A percentile compares a stretch with the other conserved stretches of the same genome.
Conservation (phyloP, 2,888 invertebrate genomes). For the Heliconius ismenius region DNA sequence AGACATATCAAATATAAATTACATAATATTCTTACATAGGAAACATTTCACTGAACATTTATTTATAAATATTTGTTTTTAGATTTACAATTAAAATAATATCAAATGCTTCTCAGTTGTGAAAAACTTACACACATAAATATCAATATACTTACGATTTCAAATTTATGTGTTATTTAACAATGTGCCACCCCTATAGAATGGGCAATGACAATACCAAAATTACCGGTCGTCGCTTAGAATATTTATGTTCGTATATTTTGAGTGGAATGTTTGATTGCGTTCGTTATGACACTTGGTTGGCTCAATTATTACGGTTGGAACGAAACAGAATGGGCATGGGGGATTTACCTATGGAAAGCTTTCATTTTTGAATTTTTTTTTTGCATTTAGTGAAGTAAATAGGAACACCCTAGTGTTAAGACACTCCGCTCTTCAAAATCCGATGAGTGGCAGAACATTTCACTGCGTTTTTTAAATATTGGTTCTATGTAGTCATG, state of each 20-base stretch:
- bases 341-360: slow-evolving; percentile 17
- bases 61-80: too few relatives aligned
- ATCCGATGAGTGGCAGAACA: background rate
- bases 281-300: slow-evolving; percentile 43
- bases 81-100: too few relatives aligned
- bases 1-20: too few relatives aligned
- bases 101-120: too few relatives aligned
- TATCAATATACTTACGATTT: too few relatives aligned
- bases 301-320: slow-evolving; percentile 33
- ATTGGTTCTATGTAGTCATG: too few relatives aligned
- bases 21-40: too few relatives aligned
- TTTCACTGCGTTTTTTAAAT: too few relatives aligned
- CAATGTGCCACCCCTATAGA: slow-evolving; percentile 12
- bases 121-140: too few relatives aligned
- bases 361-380: background rate
- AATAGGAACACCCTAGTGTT: background rate
- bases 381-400: background rate
- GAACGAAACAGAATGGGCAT: background rate
- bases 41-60: too few relatives aligned
- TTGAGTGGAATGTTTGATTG: slow-evolving; percentile 41
- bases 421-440: background rate
- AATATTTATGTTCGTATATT: slow-evolving; percentile 35
- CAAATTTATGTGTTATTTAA: too few relatives aligned
- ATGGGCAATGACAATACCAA: slow-evolving; percentile 23
- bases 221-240: slow-evolving; percentile 29